A percentile compares a stretch with the other conserved stretches of the same genome.
phyloP scores from a whole-genome alignment of 1,140 invertebrate genomes.

The Eurosta solidaginis region DNA sequence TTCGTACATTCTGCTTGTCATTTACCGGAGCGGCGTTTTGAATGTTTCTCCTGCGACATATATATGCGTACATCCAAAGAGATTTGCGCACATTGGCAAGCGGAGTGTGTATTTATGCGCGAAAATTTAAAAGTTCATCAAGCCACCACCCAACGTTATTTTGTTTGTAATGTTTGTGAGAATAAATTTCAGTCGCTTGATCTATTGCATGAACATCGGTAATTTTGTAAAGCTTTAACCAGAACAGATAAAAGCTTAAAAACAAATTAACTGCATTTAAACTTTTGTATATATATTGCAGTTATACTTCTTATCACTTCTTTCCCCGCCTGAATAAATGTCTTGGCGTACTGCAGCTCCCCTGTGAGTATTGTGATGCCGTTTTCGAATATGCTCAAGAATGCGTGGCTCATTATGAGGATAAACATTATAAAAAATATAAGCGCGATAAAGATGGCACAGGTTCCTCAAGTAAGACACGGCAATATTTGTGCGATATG shows the following conservation, averaged over 20 bases:
- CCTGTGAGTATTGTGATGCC: conserved; percentile 51
- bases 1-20: conserved; percentile 62
- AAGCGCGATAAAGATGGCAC: conserved; percentile 48
- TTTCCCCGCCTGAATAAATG: conserved; percentile 47
- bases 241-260: not conserved
- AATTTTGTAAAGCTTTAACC: conserved; percentile 31
- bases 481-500: conserved; percentile 66
- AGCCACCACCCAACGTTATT: conserved; percentile 47
- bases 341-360: conserved; percentile 39
- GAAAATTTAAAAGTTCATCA: conserved; percentile 47
- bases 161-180: conserved; percentile 62
- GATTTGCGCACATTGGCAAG: conserved; percentile 63
- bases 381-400: conserved; percentile 59
- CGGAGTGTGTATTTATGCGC: conserved; percentile 62
- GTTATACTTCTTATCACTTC: conserved; percentile 48
- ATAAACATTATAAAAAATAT: conserved; percentile 52
- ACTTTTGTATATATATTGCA: conserved; percentile 40
- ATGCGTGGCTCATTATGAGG: conserved; percentile 57
- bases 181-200: conserved; percentile 52
- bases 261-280: conserved; percentile 35
- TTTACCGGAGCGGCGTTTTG: conserved; percentile 62
- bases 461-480: conserved; percentile 38
- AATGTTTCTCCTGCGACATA: conserved; percentile 63
- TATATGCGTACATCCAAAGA: conserved; percentile 61
- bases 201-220: conserved; percentile 60